phyloP scores from a whole-genome alignment of 2,797 vertebrate genomes.

The Lithobates pipiens region DNA sequence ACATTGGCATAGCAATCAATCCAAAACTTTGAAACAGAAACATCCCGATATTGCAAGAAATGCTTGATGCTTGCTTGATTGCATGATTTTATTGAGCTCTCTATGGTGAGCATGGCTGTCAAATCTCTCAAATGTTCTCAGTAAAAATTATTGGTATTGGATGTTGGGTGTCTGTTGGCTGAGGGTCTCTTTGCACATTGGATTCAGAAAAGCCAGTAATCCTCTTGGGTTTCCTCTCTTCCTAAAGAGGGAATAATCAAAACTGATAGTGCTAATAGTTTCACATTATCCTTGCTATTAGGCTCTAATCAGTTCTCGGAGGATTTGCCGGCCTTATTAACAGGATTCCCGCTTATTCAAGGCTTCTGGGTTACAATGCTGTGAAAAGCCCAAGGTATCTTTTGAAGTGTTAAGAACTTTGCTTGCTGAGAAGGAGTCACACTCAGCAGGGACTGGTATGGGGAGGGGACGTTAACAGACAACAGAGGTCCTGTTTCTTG shows the following conservation, averaged over 20 bases:
- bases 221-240: background rate
- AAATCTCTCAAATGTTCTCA: background rate
- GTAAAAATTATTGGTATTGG: background rate
- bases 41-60: too few relatives aligned
- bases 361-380: conserved; percentile 2
- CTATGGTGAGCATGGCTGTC: too few relatives aligned
- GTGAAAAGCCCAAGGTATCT: background rate
- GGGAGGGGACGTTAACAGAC: conserved; percentile 36
- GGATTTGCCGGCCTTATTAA: conserved; percentile 24
- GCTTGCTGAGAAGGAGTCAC: conserved; percentile 13
- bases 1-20: too few relatives aligned
- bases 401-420: conserved; percentile 51
- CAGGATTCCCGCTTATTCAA: conserved; percentile 46
- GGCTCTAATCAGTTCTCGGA: conserved; percentile 37
- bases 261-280: conserved; percentile 41
- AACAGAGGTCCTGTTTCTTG: conserved; percentile 16
- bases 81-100: too few relatives aligned
- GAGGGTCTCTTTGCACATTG: background rate
- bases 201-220: background rate
- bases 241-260: conserved; percentile 14
- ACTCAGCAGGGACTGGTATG: conserved; percentile 21
- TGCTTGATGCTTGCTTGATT: too few relatives aligned
- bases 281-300: conserved; percentile 46
- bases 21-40: too few relatives aligned
- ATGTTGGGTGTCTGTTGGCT: too few relatives aligned